phyloP scores from a whole-genome alignment of 1,140 invertebrate genomes.

The Dysdera silvatica region DNA sequence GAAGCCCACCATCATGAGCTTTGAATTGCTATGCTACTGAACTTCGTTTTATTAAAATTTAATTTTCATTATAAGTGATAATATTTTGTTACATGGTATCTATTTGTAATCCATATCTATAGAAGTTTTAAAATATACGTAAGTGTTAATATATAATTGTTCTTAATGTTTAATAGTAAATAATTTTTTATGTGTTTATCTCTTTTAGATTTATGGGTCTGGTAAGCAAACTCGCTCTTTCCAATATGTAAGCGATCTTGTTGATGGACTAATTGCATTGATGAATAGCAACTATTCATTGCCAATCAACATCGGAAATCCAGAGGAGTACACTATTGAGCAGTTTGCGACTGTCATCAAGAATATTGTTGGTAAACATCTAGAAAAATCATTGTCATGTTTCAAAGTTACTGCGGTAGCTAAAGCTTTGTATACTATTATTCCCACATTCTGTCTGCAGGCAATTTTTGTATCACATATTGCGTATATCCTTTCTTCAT shows the following conservation, averaged over 20 bases:
- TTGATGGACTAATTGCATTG: conserved; percentile 83
- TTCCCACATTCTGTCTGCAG: too few relatives aligned
- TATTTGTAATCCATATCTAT: too few relatives aligned
- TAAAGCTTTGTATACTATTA: too few relatives aligned
- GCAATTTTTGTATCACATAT: too few relatives aligned
- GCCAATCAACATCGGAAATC: conserved; percentile 96
- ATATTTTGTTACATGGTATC: too few relatives aligned
- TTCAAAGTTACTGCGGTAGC: too few relatives aligned
- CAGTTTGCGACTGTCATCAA: conserved; percentile 92
- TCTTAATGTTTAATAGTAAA: not conserved
- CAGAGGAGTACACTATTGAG: conserved; percentile 92
- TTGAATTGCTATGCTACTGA: too few relatives aligned
- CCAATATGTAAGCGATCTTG: conserved; percentile 94
- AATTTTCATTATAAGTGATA: too few relatives aligned
- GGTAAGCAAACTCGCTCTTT: conserved; percentile 96
- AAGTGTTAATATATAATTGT: not conserved
- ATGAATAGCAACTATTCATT: conserved; percentile 91
- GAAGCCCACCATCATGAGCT: too few relatives aligned
- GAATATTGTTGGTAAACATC: conserved; percentile 50
- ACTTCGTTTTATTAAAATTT: too few relatives aligned
- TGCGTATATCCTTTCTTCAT: too few relatives aligned
- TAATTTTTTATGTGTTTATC: conserved; percentile 9
- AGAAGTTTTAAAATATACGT: not conserved
- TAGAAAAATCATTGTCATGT: too few relatives aligned
- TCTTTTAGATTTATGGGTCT: conserved; percentile 76